Evolutionary conservation across 2,797 vertebrate genomes (phyloP).

Genomic region (Rachycentron canadum): DNA sequence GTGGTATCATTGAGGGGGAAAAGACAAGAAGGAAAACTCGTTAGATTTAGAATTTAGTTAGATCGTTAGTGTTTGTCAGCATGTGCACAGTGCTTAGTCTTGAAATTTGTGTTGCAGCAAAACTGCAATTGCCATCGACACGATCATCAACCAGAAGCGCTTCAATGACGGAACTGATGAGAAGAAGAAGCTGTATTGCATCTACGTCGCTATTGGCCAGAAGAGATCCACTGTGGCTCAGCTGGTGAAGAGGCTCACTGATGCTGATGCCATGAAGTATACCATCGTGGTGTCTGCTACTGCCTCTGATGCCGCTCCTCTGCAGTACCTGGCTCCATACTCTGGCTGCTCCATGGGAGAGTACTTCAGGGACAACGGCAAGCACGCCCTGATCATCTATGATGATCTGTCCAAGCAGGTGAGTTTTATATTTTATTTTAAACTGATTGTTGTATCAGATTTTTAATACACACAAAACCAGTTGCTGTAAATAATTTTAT

Average conservation of each 20-base stretch:
- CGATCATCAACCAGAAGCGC: constrained; percentile 98
- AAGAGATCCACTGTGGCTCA: constrained; percentile 99
- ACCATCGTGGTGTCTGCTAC: constrained; percentile 98
- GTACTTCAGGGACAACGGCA: constrained; percentile 98
- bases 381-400: constrained; percentile 97
- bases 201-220: constrained; percentile 98
- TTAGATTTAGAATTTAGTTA: no score
- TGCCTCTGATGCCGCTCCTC: constrained; percentile 95
- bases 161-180: constrained; percentile 97
- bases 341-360: constrained; percentile 99
- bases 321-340: constrained; percentile 98
- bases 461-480: not conserved
- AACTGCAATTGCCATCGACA: constrained; percentile 98
- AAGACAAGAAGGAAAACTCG: no score
- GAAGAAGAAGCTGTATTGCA: constrained; percentile 99
- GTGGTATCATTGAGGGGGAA: no score
- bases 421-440: constrained; percentile 28
- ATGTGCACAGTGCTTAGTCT: not conserved
- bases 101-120: constrained; percentile 84
- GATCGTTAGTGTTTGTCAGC: not conserved
- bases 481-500: constrained; percentile 88
- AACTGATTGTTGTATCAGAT: not conserved
- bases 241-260: constrained; percentile 97
- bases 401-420: constrained; percentile 99
- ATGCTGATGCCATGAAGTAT: constrained; percentile 98